A percentile compares a stretch with the other conserved stretches of the same genome.
Conservation (phyloP, 2,888 invertebrate species). For the Deroplatys truncata region DNA sequence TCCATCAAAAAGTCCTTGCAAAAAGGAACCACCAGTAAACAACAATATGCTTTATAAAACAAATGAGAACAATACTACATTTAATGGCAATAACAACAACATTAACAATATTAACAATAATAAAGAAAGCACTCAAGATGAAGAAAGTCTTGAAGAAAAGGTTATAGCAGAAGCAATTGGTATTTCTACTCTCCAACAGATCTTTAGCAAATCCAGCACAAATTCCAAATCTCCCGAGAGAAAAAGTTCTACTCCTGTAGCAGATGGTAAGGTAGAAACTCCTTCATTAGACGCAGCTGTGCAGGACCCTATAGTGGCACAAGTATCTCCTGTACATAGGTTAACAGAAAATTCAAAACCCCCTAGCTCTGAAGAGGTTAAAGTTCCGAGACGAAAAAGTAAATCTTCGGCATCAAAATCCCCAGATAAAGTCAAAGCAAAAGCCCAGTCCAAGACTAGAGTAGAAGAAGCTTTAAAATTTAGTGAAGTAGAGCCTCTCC, state of each 20-base stretch:
- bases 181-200: slow-evolving; percentile 28
- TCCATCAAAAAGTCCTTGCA: slow-evolving; percentile 9
- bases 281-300: neutral
- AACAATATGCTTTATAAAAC: neutral
- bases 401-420: neutral
- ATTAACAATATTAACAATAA: neutral
- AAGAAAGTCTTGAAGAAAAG: slow-evolving; percentile 12
- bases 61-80: slow-evolving; percentile 5
- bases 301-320: neutral
- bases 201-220: slow-evolving; percentile 20
- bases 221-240: neutral
- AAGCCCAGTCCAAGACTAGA: neutral
- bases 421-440: neutral
- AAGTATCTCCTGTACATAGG: neutral
- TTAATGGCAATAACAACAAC: slow-evolving; percentile 20
- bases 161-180: slow-evolving; percentile 14
- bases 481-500: neutral
- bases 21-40: slow-evolving; percentile 5
- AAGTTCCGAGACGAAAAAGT: neutral
- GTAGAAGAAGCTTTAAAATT: neutral
- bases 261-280: neutral
- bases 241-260: neutral
- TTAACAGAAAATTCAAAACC: neutral
- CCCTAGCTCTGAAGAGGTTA: neutral
- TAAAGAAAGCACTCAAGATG: neutral